Conservation (phyloP, 2,888 invertebrate genomes). For the Luperina nickerlii region DNA sequence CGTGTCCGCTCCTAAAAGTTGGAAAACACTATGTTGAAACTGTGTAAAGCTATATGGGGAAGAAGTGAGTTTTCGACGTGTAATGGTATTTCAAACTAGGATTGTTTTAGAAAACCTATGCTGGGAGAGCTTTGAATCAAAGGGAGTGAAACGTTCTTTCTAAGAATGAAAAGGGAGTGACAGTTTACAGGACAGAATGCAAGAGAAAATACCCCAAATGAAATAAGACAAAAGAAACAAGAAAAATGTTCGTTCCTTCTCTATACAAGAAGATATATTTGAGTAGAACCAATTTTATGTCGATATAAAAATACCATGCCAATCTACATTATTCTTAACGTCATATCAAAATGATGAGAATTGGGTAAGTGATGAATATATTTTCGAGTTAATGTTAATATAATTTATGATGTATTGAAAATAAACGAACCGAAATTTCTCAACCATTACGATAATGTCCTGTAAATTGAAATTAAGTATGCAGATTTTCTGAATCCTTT, state of each 20-base stretch:
- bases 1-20: constrained; percentile 34
- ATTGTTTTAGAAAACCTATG: background rate
- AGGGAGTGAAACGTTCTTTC: background rate
- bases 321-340: background rate
- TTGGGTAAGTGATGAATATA: background rate
- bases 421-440: constrained; percentile 3
- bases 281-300: background rate
- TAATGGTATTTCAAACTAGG: constrained; percentile 18
- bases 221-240: background rate
- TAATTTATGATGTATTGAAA: constrained; percentile 1
- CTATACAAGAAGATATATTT: background rate
- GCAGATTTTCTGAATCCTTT: constrained; percentile 38
- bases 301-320: background rate
- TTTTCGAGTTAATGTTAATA: background rate
- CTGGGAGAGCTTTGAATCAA: too few relatives aligned
- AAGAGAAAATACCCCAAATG: background rate
- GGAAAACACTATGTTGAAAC: constrained; percentile 31
- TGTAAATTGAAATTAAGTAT: constrained; percentile 44
- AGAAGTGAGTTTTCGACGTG: constrained; percentile 19
- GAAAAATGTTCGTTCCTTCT: background rate
- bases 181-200: background rate
- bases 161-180: background rate
- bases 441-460: constrained; percentile 11
- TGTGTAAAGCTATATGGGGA: constrained; percentile 11
- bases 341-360: background rate